Evolutionary conservation across 1,140 invertebrate genomes (phyloP), one percentile per base, ranked within the genome.

Genomic region (Drosophila yakuba): DNA sequence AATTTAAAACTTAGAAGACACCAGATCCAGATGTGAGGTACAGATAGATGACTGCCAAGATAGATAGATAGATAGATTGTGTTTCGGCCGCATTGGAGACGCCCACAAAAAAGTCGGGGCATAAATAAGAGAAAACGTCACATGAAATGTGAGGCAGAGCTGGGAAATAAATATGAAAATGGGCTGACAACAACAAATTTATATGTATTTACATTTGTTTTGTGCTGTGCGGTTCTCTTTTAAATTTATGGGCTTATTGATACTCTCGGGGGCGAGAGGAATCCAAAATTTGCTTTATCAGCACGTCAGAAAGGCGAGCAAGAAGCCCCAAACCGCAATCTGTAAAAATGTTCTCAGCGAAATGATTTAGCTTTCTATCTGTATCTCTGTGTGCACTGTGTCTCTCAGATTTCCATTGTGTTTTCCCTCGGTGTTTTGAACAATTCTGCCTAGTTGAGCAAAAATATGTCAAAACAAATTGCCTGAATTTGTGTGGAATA

Each of bases 241-340:
- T 67, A 59, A 76, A 76, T 76, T 76, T 76, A 76, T 76, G 73
- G 73, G 72, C 67, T 76, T 76, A 76, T 76, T 76, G 73, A 76
- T 76, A 76, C 73, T 52, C 63, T 28, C 69, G 39, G 36, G 45
- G n/a, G 38, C 14, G 20, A n/a, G 20, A 12, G 39, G 54, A 38
- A 36, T 48, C 41, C 39, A 51, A 74, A 74, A 74, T 67, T 76
- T 76, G 73, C 73, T 76, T 67, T 76, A 76, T 76, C 73, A 76
- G 73, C 73, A 28, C 20, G 48, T 59, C 52, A 43, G 68, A 71
- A 60, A 12, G 44, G 43, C 25, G 28, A 74, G 56, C 47, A 50
- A 62, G 58, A 52, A 20, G 36, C 41, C 48, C 39, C 69, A 54
- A 54, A 48, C 71, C 69, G 68, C 66, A 71, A 71, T 71, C 68